These are phyloP conservation scores for Lagothrix lagotricha DNA, from an alignment of 2,797 vertebrate genomes.

Conservation along the genomic window DNA sequence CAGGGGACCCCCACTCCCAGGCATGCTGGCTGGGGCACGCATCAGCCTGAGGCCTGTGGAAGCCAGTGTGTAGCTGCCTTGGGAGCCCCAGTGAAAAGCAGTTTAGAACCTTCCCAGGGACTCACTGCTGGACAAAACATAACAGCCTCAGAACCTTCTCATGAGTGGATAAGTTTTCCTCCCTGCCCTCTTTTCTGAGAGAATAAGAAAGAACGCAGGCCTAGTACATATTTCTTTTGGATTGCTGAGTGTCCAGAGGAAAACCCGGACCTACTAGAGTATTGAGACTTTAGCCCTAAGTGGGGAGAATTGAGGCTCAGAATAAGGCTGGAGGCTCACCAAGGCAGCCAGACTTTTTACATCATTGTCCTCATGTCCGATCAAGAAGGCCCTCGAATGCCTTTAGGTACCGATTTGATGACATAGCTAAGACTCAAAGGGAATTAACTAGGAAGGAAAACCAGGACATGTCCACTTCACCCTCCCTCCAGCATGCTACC, in stretches of 20 bases:
- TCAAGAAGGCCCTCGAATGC: no score
- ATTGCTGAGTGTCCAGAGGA: background rate
- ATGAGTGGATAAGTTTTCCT: background rate
- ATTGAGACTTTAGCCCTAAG: background rate
- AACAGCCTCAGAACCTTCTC: background rate
- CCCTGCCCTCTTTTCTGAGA: background rate
- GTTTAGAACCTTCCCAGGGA: background rate
- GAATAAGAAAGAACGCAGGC: no score
- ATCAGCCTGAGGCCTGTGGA: background rate
- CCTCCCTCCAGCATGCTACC: background rate
- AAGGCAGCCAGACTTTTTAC: background rate
- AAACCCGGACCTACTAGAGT: no score
- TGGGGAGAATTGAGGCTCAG: background rate
- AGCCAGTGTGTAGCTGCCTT: fast-evolving
- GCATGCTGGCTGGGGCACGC: background rate
- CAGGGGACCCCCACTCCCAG: no score
- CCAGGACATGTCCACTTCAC: background rate
- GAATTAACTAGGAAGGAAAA: background rate
- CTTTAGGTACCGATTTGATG: background rate
- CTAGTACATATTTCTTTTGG: background rate
- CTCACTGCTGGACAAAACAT: no score
- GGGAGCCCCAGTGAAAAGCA: background rate
- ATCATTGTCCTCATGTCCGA: background rate
- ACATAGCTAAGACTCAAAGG: background rate
- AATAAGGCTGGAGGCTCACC: no score